phyloP scores from a whole-genome alignment of 2,797 vertebrate genomes.

The Sebastes oblongus region DNA sequence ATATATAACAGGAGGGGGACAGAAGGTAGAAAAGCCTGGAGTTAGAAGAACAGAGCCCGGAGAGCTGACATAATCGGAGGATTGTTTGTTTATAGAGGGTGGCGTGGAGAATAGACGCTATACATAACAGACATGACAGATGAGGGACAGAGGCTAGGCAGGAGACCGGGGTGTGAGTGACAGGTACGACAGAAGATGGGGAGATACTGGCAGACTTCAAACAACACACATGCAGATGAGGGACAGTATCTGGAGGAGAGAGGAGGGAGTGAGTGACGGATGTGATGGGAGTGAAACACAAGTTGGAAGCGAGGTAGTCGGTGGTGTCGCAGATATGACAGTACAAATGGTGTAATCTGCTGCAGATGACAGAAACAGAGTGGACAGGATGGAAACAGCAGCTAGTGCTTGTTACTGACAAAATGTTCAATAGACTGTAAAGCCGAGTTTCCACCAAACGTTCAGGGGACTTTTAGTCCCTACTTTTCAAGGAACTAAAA shows the following conservation, averaged over 20 bases:
- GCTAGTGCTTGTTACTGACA: background rate
- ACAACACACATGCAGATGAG: constrained; percentile 53
- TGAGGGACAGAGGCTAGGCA: constrained; percentile 25
- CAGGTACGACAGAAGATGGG: constrained; percentile 11
- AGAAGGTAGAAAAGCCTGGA: constrained; percentile 9
- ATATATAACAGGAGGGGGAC: constrained; percentile 4
- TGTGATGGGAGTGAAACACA: constrained; percentile 25
- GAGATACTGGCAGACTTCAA: constrained; percentile 48
- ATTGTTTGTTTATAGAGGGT: constrained; percentile 39
- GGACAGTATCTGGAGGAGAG: constrained; percentile 8
- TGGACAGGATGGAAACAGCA: constrained; percentile 23
- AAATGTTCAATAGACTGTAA: background rate
- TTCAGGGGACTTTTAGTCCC: too few species aligned
- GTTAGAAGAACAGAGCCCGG: background rate
- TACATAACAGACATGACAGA: constrained; percentile 39
- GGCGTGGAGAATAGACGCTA: constrained; percentile 13
- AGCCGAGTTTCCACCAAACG: too few species aligned
- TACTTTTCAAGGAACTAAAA: too few species aligned
- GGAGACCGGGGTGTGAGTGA: constrained; percentile 36
- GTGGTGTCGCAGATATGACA: constrained; percentile 40
- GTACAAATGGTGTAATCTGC: constrained; percentile 32
- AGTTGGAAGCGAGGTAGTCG: constrained; percentile 6
- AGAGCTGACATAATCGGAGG: constrained; percentile 29
- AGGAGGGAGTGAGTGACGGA: constrained; percentile 34
- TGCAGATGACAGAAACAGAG: constrained; percentile 28